Conservation (phyloP, 2,888 invertebrate species). For the Cerastis leucographa region DNA sequence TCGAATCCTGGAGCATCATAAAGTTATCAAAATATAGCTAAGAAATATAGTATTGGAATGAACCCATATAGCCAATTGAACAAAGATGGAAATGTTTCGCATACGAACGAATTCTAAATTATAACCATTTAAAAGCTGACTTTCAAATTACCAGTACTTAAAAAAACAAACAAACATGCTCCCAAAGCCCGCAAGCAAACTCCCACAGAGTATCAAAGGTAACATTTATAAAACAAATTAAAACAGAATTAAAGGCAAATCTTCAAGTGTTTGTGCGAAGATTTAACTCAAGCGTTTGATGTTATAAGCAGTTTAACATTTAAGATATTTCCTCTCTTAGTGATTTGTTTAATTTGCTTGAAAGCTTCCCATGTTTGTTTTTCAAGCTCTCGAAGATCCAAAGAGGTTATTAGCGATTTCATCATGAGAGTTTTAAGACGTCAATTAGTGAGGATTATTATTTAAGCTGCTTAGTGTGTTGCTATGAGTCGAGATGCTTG, state of each 20-base stretch:
- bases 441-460: slow-evolving; percentile 35
- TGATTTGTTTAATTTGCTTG: slow-evolving; percentile 59
- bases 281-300: slow-evolving; percentile 55
- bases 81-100: not conserved
- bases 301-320: slow-evolving; percentile 41
- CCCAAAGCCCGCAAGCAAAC: not conserved
- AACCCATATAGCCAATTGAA: not conserved
- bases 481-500: not conserved
- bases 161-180: not conserved
- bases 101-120: not conserved
- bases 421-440: slow-evolving; percentile 5
- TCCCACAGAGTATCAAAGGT: slow-evolving; percentile 30
- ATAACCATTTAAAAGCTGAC: not conserved
- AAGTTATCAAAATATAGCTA: not conserved
- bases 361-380: slow-evolving; percentile 46
- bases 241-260: slow-evolving; percentile 41
- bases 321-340: slow-evolving; percentile 44
- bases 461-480: not conserved
- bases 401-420: slow-evolving; percentile 38
- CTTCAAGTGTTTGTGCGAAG: slow-evolving; percentile 46
- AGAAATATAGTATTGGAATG: not conserved
- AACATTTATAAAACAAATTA: slow-evolving; percentile 43
- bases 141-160: slow-evolving; percentile 2
- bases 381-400: slow-evolving; percentile 43
- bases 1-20: not conserved